Percentiles rank a stretch among this genome's conserved stretches.
These are phyloP conservation scores for Protomyctophum bolini DNA, from an alignment of 2,113 vertebrate species.

Conservation along the genomic window DNA sequence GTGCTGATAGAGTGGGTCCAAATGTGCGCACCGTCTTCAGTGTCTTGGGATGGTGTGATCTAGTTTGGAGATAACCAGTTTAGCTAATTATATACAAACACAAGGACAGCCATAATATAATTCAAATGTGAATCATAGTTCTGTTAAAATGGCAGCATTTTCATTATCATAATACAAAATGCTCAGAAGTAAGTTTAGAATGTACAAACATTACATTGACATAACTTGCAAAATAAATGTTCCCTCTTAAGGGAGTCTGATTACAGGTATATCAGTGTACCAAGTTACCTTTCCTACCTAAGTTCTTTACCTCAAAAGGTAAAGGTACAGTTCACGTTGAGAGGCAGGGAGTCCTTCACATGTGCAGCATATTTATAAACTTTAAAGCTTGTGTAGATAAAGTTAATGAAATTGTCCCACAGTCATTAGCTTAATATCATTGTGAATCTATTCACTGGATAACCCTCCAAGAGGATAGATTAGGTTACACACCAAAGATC, in stretches of 20 bases:
- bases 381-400: not conserved
- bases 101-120: not conserved
- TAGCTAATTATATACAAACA: not conserved
- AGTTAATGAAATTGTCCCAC: not conserved
- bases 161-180: not conserved
- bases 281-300: not conserved
- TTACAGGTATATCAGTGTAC: not conserved
- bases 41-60: constrained; percentile 44
- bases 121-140: not conserved
- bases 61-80: constrained; percentile 31
- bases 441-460: not conserved
- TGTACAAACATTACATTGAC: not conserved
- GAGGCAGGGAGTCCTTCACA: not conserved
- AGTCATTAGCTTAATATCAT: not conserved
- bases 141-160: not conserved
- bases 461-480: not conserved
- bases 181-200: not conserved
- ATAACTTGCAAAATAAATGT: not conserved
- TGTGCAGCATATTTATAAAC: not conserved
- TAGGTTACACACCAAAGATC: not conserved
- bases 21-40: constrained; percentile 18
- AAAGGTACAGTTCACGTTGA: not conserved
- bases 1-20: constrained; percentile 30
- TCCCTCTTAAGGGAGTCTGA: not conserved
- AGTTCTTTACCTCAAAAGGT: no score